Conservation (phyloP, 2,888 invertebrate species). For the Ceriagrion tenellum region DNA sequence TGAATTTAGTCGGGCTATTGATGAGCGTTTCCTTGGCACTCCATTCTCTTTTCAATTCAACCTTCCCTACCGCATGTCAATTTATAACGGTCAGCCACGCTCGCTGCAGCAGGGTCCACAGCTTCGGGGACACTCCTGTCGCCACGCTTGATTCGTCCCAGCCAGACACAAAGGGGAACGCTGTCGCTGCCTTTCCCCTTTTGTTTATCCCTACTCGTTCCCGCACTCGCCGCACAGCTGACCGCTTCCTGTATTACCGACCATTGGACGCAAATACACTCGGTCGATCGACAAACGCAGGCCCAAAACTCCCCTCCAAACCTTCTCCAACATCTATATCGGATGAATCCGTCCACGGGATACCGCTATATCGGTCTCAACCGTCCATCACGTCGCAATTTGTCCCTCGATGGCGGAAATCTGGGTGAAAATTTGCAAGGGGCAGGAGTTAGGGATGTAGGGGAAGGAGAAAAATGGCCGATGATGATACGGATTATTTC, state of each 20-base stretch:
- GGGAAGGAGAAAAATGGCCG: neutral
- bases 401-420: neutral
- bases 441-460: neutral
- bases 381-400: neutral
- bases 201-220: neutral
- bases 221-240: neutral
- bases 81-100: neutral
- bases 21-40: neutral
- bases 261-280: slow-evolving; percentile 4
- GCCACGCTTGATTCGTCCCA: neutral
- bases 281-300: neutral
- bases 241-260: neutral
- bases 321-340: neutral
- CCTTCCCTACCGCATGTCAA: neutral
- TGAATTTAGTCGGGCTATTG: neutral
- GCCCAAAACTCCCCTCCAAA: neutral
- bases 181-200: neutral
- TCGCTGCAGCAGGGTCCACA: neutral
- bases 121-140: neutral
- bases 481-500: neutral
- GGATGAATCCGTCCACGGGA: neutral
- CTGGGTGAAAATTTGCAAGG: neutral
- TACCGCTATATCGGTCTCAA: neutral
- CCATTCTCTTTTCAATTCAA: neutral
- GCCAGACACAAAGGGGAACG: neutral